phyloP scores from a whole-genome alignment of 2,113 vertebrate genomes.

The Orientallactaga bullata region DNA sequence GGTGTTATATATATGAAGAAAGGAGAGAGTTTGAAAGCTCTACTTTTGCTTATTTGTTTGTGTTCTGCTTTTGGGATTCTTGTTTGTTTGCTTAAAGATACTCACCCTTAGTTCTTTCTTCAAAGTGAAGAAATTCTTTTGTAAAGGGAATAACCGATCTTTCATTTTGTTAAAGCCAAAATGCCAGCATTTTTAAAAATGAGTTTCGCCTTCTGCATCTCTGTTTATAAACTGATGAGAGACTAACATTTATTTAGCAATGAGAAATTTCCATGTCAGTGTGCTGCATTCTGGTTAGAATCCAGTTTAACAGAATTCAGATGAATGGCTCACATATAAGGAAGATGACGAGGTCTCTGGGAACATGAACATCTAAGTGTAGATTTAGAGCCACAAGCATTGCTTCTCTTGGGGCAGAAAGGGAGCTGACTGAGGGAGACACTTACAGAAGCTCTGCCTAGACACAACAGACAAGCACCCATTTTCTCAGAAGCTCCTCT shows the following conservation, averaged over 20 bases:
- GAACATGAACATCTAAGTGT: not conserved
- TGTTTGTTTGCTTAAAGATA: slow-evolving; percentile 15
- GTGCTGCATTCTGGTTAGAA: slow-evolving; percentile 35
- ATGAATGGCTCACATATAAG: not conserved
- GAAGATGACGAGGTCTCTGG: not conserved
- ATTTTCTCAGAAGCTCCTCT: not conserved
- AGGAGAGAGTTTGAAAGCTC: not conserved
- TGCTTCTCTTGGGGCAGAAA: not conserved
- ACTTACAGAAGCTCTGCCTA: not conserved
- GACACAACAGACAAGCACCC: rapidly evolving
- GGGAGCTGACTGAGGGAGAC: no score
- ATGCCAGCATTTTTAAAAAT: slow-evolving; percentile 37
- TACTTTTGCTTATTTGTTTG: not conserved
- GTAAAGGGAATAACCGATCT: no score
- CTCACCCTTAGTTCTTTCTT: not conserved
- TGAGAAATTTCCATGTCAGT: slow-evolving; percentile 17
- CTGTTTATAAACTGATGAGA: slow-evolving; percentile 65
- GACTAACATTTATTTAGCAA: slow-evolving; percentile 56
- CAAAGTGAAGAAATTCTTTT: slow-evolving; percentile 35
- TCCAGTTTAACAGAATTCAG: not conserved
- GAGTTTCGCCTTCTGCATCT: slow-evolving; percentile 45
- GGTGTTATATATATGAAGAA: not conserved
- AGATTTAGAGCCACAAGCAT: not conserved
- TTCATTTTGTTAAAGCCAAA: not conserved
- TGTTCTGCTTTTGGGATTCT: not conserved